Base-by-base conservation (phyloP, 2,797 vertebrate genomes). In the Cichlasoma orientale region DNA sequence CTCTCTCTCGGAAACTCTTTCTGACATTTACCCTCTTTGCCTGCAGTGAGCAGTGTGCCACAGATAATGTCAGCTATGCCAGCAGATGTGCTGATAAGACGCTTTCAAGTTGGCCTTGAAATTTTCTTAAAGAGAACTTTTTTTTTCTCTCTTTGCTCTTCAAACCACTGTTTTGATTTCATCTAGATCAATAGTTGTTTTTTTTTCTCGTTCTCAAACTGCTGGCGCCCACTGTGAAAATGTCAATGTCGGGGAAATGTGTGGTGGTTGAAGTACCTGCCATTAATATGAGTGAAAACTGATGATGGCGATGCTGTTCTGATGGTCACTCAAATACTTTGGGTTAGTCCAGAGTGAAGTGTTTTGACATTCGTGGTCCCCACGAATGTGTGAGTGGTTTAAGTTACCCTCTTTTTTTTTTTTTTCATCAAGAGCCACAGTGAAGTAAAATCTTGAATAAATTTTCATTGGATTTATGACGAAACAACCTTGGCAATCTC, bases 51-150 rank as follows among this genome's bases (percentile, higher is more conserved):
- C 3, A 4, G 61, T 75, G 61, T 6, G 50, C 57, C 33, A 5
- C 4, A 52, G 86, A 87, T 66, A 72, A 84, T 81, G 75, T 86
- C 82, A 84, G 66, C 55, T 69, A 7, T 58, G 82, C 70, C 14
- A 68, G 86, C 71, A 53, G 73, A 80, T 79, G 70, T 75, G 75
- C 56, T 56, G 79, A 88, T 82, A 50, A 78, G 70, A 23, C 53
- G 58, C 29, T 81, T 78, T 89, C 55, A 58, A 52, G 38, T 74
- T 12, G 75, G 21, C 27, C 23, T 69, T 59, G 31, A 79, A 29
- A 44, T 63, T 61, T 63, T 21, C 44, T 66, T 9, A 1, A 68
- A 63, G 59, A 72, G 71, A 75, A 31, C 25, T 10, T 18, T 8
- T 11, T 50, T n/a, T 74, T n/a, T 11, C 10, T 7, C 12, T 4